Percentiles rank a stretch among this genome's conserved stretches.
Conservation (phyloP, 2,888 invertebrate genomes). For the Chydorus sphaericus region DNA sequence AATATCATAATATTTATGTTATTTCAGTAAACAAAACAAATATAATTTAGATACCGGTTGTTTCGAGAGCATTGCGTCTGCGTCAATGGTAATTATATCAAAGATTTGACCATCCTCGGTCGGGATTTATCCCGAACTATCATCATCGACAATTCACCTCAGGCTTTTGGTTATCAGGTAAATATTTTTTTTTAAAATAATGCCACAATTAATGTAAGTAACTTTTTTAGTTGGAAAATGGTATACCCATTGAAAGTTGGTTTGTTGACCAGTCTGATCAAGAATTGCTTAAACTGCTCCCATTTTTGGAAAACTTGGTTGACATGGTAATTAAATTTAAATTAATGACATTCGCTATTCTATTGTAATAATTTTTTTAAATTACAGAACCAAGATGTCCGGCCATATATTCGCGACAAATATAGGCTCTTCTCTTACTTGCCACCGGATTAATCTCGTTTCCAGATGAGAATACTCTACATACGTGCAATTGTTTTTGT, state of each 20-base stretch:
- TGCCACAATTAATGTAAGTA: not conserved
- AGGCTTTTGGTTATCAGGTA: slow-evolving; percentile 85
- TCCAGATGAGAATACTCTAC: slow-evolving; percentile 3
- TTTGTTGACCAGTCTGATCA: slow-evolving; percentile 78
- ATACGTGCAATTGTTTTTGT: slow-evolving; percentile 4
- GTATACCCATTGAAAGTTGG: slow-evolving; percentile 95
- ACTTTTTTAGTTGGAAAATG: slow-evolving; percentile 68
- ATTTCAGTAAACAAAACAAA: too few species aligned
- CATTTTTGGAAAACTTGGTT: slow-evolving; percentile 74
- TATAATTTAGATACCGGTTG: slow-evolving; percentile 52
- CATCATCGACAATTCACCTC: slow-evolving; percentile 76
- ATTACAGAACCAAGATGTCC: slow-evolving; percentile 78
- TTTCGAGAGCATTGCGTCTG: slow-evolving; percentile 92
- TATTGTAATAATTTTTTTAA: too few species aligned
- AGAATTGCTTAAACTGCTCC: slow-evolving; percentile 77
- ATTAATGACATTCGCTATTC: too few species aligned
- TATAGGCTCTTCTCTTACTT: slow-evolving; percentile 78
- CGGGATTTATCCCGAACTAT: slow-evolving; percentile 77
- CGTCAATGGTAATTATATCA: slow-evolving; percentile 91
- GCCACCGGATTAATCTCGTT: slow-evolving; percentile 67
- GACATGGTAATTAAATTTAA: slow-evolving; percentile 62
- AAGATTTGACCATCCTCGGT: slow-evolving; percentile 83
- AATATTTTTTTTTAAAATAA: slow-evolving; percentile 20
- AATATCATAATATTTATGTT: too few species aligned
- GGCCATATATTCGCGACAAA: slow-evolving; percentile 78